These are phyloP conservation scores for Rutpela maculata DNA, from an alignment of 2,888 invertebrate species.

Conservation along the genomic window DNA sequence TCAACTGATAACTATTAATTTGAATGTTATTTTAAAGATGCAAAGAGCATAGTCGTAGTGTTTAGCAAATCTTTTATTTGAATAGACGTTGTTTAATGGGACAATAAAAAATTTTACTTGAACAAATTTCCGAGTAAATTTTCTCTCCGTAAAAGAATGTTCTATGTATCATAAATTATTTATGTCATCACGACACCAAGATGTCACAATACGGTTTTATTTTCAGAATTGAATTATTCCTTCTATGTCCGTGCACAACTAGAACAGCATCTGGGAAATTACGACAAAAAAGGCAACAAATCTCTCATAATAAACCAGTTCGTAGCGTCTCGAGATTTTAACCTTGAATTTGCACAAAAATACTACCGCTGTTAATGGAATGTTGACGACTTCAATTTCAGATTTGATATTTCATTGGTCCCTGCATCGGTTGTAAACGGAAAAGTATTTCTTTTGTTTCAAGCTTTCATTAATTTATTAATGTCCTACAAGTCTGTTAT, in stretches of 20 bases:
- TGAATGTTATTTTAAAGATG: too few species aligned
- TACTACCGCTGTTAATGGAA: constrained; percentile 10
- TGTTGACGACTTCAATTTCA: not conserved
- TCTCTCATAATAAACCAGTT: constrained; percentile 1
- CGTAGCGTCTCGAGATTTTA: not conserved
- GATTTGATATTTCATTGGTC: not conserved
- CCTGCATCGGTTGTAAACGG: not conserved
- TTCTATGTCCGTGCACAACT: not conserved
- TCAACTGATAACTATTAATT: too few species aligned
- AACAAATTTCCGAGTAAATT: not conserved
- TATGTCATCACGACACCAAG: not conserved
- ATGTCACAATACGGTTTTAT: not conserved
- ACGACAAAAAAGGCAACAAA: constrained; percentile 16
- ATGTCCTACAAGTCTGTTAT: too few species aligned
- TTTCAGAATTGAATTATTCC: constrained; percentile 2
- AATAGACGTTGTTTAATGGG: too few species aligned
- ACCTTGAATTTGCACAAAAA: constrained; percentile 5
- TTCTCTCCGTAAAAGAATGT: not conserved
- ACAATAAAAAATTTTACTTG: too few species aligned
- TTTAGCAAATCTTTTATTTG: too few species aligned
- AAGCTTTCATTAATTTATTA: too few species aligned
- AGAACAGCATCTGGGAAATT: constrained; percentile 20
- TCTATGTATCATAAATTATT: not conserved
- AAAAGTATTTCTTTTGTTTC: not conserved
- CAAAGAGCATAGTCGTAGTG: too few species aligned